These are phyloP conservation scores for Struthio camelus DNA, from an alignment of 2,113 vertebrate genomes.

Conservation along the genomic window DNA sequence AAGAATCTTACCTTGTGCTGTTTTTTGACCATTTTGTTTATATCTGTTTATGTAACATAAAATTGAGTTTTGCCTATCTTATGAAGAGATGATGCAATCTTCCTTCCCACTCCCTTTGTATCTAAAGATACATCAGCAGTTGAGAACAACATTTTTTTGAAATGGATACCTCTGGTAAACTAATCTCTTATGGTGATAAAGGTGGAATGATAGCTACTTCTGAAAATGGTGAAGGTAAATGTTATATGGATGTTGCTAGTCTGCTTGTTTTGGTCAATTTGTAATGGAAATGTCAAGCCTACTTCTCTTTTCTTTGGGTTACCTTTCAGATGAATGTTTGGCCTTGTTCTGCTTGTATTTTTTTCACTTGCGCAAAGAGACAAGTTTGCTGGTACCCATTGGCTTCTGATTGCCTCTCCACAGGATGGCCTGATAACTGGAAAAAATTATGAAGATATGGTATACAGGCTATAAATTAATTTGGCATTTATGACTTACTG, in stretches of 20 bases:
- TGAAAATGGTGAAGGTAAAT: neutral
- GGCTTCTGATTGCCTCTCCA: neutral
- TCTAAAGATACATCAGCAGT: neutral
- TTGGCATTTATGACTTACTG: neutral
- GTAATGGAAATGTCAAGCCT: neutral
- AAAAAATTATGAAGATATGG: neutral
- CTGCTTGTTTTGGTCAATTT: neutral
- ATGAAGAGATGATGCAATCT: slow-evolving; percentile 14
- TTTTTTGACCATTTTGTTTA: neutral
- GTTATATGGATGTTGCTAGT: neutral
- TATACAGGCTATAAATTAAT: neutral
- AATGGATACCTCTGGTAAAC: neutral
- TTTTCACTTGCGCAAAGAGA: neutral
- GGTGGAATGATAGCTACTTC: neutral
- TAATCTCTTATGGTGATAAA: neutral
- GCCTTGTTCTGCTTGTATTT: neutral
- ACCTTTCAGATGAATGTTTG: neutral
- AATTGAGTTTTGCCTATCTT: neutral
- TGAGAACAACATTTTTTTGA: neutral
- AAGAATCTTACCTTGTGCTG: neutral
- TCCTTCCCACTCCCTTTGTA: neutral
- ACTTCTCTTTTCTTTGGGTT: neutral
- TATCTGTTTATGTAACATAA: neutral
- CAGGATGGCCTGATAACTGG: neutral
- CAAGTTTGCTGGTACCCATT: neutral